Conservation (phyloP, 1,140 invertebrate species). For the Aphelenchoides fujianensis region DNA sequence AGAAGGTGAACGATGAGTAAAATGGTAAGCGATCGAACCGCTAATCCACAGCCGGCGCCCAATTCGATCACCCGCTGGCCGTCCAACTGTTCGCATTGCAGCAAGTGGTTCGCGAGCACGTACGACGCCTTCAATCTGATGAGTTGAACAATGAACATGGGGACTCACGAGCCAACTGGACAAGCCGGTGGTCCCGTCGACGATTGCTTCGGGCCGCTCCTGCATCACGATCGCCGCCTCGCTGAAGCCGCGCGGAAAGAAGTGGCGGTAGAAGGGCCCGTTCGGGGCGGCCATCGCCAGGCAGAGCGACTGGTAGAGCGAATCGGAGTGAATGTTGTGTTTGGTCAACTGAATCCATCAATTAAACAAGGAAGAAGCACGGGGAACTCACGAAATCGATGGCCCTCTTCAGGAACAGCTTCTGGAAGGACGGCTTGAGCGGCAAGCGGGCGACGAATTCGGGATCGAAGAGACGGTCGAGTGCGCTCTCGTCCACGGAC, state of each 20-base stretch:
- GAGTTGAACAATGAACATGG: not conserved
- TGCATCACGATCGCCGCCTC: slow-evolving; percentile 19
- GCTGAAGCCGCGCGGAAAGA: slow-evolving; percentile 1
- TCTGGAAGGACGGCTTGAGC: not conserved
- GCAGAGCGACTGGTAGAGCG: slow-evolving; percentile 22
- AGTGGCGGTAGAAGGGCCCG: slow-evolving; percentile 16
- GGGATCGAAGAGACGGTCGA: not conserved
- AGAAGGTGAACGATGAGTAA: too few species aligned
- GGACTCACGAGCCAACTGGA: slow-evolving; percentile 26
- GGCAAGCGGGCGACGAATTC: not conserved
- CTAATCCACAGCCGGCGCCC: slow-evolving; percentile 41
- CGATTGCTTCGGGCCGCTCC: slow-evolving; percentile 17
- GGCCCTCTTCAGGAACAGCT: not conserved
- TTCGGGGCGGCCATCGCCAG: slow-evolving; percentile 12
- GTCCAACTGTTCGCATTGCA: not conserved
- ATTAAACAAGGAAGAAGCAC: not conserved
- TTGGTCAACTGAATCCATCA: slow-evolving; percentile 17
- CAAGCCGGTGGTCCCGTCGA: slow-evolving; percentile 27
- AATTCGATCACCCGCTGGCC: slow-evolving; percentile 23
- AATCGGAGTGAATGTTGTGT: slow-evolving; percentile 10
- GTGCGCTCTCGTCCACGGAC: not conserved
- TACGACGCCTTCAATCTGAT: slow-evolving; percentile 1
- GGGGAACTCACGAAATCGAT: not conserved
- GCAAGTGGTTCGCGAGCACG: slow-evolving; percentile 14
- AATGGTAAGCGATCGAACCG: too few species aligned